A percentile compares a stretch with the other conserved stretches of the same genome.
These are phyloP conservation scores for Phaethornis superciliosus DNA, from an alignment of 2,113 vertebrate genomes.

Conservation along the genomic window DNA sequence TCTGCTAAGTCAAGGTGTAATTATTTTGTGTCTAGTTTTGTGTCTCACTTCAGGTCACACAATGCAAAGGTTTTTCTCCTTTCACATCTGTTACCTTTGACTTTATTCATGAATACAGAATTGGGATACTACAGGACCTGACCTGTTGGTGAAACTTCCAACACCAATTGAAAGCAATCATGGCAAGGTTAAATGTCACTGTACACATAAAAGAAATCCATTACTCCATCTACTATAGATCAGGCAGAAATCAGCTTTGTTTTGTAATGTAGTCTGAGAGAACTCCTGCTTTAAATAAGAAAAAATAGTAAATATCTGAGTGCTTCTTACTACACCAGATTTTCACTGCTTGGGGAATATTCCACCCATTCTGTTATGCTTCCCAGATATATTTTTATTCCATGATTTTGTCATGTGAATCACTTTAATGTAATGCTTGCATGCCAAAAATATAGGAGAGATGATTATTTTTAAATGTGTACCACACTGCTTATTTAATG, in stretches of 20 bases:
- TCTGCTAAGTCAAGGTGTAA: background rate
- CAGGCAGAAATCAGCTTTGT: background rate
- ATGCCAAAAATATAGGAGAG: background rate
- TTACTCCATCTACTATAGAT: background rate
- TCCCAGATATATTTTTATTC: background rate
- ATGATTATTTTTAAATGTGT: background rate
- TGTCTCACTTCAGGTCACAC: background rate
- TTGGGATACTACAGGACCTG: background rate
- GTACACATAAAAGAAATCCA: background rate
- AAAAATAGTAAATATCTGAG: fast-evolving
- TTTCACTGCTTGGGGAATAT: background rate
- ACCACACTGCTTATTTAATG: background rate
- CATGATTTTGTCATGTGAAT: background rate
- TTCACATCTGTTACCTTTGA: background rate
- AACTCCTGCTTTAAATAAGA: background rate
- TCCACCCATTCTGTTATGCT: background rate
- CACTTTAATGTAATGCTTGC: background rate
- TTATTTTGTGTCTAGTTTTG: background rate
- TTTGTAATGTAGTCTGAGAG: background rate
- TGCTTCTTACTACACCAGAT: background rate
- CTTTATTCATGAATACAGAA: slow-evolving; percentile 26
- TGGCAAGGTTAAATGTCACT: background rate
- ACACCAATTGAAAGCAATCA: background rate
- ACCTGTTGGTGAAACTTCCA: slow-evolving; percentile 8
- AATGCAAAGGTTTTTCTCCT: background rate